Base-by-base conservation (phyloP, 1,140 invertebrate genomes). In the Portunus trituberculatus region DNA sequence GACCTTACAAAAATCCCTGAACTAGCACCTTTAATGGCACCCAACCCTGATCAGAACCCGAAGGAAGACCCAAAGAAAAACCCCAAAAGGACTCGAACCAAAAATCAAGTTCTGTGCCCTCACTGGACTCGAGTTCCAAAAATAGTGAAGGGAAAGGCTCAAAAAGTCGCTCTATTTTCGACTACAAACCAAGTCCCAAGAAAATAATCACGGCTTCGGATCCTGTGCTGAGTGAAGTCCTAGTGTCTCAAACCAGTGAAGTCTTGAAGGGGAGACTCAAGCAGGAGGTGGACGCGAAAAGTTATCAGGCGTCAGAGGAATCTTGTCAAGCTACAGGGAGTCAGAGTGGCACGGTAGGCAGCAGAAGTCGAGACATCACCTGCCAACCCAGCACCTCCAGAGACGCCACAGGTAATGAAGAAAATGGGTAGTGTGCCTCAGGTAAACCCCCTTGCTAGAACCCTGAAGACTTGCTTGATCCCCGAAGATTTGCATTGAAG, bases 311-410 rank as follows among this genome's bases (percentile, higher is more conserved):
- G 1, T 91, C 46, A 59, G 48, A 91, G 31, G 31, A 10, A n/a
- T 0, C 20, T 3, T n/a, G 67, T 76, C 20, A 76, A 25, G 67
- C 20, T 20, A n/a, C 67, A 2, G 67, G 25, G 20, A 7, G 25
- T 76, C 67, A 76, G 52, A 59, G 52, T 59, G 52, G 4, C 20
- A 20, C 67, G 67, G 67, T 1, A 25, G 25, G 12, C 1, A n/a
- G 67, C 20, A 76, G 20, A 32, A 87, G 31, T 7, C 84, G 12
- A 32, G 48, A 91, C 46, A 29, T 39, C 7, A 29, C 20, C 89
- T 76, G 67, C 25, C n/a, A 29, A 20, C 90, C 90, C 90, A 91
- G 52, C 59, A 91, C 90, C 48, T 91, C 90, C 90, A 76, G 59
- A 20, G 90, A 32, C 90, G 20, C 25, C 12, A 91, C 90, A 91